Evolutionary conservation across 2,888 invertebrate species (phyloP), one percentile per base, ranked within the genome.

Genomic region (Spodoptera littoralis): DNA sequence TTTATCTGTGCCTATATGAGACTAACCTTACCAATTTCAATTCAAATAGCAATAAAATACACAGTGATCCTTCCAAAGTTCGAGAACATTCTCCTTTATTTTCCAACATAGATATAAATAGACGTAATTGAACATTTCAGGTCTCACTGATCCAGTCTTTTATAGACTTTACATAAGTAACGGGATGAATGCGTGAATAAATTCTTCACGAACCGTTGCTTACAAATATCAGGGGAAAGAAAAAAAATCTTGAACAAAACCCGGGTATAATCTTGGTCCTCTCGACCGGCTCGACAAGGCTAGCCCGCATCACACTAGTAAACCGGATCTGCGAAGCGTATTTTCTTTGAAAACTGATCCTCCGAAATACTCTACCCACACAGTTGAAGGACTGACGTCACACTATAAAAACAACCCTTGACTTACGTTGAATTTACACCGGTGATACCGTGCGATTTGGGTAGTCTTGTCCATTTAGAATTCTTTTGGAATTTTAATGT

Each of bases 321-420:
- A 84, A 85, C 82, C 76, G 80, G 83, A 84, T 84, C 82, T 62
- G 62, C 74, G 82, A 84, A 87, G 80, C 84, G 77, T 88, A 84
- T 88, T 90, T 88, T 87, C 88, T 88, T 88, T 88, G 87, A 86
- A 88, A 90, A 85, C 83, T 79, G 86, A 89, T 88, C 87, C 85
- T 64, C 48, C 76, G 76, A 82, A 85, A 83, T 82, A 68, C 79
- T 77, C 81, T 77, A 77, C 79, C 79, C 80, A 79, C 80, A 80
- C 67, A 79, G 78, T 77, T 79, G 80, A 77, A 81, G 77, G 81
- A 78, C 70, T 60, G 72, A 72, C 79, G 72, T 76, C 76, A 78
- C 65, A 77, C 74, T 80, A 81, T 74, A 79, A 82, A 80, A 83
- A 82, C 64, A 77, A 62, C 53, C 61, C 61, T 36, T 27, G 65